A percentile compares a stretch with the other conserved stretches of the same genome.
phyloP scores from a whole-genome alignment of 1,140 invertebrate genomes.

The Scaptomyza montana region DNA sequence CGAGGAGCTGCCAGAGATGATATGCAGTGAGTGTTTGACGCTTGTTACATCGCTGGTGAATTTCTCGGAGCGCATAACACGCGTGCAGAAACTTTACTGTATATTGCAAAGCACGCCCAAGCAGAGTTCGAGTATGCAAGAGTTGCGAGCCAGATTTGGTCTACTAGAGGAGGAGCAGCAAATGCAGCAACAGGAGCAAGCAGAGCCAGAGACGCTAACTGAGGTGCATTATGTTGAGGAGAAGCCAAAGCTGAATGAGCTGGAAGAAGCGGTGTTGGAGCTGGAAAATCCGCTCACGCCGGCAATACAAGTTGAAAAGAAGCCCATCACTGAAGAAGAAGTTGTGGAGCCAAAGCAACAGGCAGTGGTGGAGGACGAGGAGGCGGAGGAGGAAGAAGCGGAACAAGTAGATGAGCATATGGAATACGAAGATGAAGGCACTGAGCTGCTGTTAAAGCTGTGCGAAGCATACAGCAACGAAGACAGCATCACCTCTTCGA shows the following conservation, averaged over 20 bases:
- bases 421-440: constrained; percentile 6
- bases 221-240: constrained; percentile 69
- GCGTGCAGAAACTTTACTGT: constrained; percentile 69
- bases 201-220: constrained; percentile 37
- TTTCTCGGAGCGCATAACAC: constrained; percentile 66
- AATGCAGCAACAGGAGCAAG: neutral
- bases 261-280: constrained; percentile 53
- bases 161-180: constrained; percentile 45
- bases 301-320: constrained; percentile 1
- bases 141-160: constrained; percentile 49
- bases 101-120: constrained; percentile 43
- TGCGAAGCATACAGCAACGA: constrained; percentile 41
- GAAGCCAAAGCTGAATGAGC: constrained; percentile 53
- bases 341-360: neutral
- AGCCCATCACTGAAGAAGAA: neutral
- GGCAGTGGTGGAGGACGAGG: constrained; percentile 3
- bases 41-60: constrained; percentile 66
- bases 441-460: constrained; percentile 26
- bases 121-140: constrained; percentile 36
- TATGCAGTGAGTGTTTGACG: constrained; percentile 68
- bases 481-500: constrained; percentile 12
- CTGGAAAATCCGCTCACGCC: constrained; percentile 65
- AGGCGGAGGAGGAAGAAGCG: neutral
- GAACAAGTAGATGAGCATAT: neutral
- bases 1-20: constrained; percentile 65